phyloP scores from a whole-genome alignment of 2,113 vertebrate genomes.

The Setophaga kirtlandii region DNA sequence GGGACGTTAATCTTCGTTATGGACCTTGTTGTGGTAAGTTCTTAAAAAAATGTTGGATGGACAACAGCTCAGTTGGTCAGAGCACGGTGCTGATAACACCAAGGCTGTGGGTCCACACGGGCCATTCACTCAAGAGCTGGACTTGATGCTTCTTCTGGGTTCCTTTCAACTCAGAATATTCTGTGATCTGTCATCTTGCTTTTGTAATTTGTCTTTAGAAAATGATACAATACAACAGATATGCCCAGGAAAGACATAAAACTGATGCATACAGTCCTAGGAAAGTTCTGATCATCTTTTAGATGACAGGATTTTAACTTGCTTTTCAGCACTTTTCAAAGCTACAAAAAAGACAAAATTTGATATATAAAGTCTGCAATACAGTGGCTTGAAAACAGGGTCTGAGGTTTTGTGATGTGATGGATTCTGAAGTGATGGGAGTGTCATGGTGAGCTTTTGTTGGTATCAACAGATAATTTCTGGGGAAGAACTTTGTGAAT shows the following conservation, averaged over 20 bases:
- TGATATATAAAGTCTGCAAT: background rate
- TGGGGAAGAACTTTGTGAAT: background rate
- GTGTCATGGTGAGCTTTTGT: background rate
- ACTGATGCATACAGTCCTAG: background rate
- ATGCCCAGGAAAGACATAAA: background rate
- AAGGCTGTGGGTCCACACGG: rapidly evolving
- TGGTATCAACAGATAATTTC: background rate
- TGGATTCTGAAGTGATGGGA: background rate
- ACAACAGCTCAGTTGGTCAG: background rate
- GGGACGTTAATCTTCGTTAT: background rate
- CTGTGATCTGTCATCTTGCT: background rate
- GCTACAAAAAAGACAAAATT: background rate
- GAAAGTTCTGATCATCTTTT: background rate
- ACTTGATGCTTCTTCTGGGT: background rate
- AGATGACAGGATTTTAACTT: background rate
- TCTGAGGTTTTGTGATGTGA: background rate
- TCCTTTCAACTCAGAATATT: background rate
- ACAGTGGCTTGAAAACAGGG: background rate
- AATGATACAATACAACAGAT: background rate
- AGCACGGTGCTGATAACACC: background rate
- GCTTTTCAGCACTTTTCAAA: background rate
- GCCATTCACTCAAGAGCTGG: background rate
- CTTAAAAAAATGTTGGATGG: background rate
- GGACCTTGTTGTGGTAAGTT: background rate
- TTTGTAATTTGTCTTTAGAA: background rate